Evolutionary conservation across 2,888 invertebrate species (phyloP).

Genomic region (Phyto melanocephala): DNA sequence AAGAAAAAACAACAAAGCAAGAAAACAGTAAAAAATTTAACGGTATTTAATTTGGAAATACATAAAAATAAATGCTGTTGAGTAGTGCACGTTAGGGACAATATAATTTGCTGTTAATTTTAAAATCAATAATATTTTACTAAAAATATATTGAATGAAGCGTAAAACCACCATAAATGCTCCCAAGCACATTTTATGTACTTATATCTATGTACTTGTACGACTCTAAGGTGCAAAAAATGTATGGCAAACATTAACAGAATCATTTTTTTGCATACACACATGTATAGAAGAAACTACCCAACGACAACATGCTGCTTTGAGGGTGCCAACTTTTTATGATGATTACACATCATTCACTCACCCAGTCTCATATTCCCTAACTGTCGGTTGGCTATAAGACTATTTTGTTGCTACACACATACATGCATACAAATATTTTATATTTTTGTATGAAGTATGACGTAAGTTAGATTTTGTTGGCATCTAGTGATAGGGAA

Average conservation of each 20-base stretch:
- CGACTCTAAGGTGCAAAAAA: background rate
- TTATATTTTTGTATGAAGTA: conserved; percentile 20
- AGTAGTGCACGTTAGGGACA: no score
- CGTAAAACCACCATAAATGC: conserved; percentile 3
- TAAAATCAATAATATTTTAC: background rate
- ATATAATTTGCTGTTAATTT: no score
- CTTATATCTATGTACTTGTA: background rate
- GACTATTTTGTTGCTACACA: background rate
- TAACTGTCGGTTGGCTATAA: background rate
- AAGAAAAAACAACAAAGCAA: background rate
- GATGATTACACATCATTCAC: conserved; percentile 20
- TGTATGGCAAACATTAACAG: background rate
- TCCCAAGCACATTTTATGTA: background rate
- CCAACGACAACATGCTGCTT: background rate
- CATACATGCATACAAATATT: background rate
- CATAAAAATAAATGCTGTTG: no score
- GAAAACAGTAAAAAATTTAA: conserved; percentile 25
- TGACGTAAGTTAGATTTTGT: conserved; percentile 51
- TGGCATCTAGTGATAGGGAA: conserved; percentile 19
- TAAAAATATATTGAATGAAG: conserved; percentile 37
- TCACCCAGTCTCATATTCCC: background rate
- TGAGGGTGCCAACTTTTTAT: conserved; percentile 8
- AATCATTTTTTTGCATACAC: background rate
- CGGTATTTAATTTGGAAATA: no score
- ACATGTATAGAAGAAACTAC: background rate